Base-by-base conservation (phyloP, 35 echinoderm and acorn worm genomes). In the Stichopus chloronotus region DNA sequence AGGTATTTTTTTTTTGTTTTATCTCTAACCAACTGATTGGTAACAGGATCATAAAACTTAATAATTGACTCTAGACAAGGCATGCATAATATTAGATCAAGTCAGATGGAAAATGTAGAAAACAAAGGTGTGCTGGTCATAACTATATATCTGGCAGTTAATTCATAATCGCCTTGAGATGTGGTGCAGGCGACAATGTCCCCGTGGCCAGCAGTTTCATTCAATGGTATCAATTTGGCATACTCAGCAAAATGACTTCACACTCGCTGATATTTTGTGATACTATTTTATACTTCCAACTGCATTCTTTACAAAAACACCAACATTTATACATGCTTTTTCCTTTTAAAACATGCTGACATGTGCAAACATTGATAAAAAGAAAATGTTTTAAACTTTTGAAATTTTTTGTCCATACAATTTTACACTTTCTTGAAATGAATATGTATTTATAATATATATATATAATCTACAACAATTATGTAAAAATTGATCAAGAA, bases 361-460 rank as follows among this genome's bases (percentile, higher is more conserved):
- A 71, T 89, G 87, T 89, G 87, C 52, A 25, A 14, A 89, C 87
- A 89, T 54, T 72, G 87, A 89, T 63, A 89, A 89, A 89, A 89
- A 5, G 16, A 63, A 89, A 89, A 88, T 82, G 11, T 24, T 80
- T 80, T 83, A 52, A 83, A 83, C 69, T 85, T 58, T 85, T 85
- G 57, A 85, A 85, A 84, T 84, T 85, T 89, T 89, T 89, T 89
- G 69, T 74, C 61, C 87, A 72, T 89, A 89, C 87, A 89, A 89
- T 71, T 89, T 71, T 89, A 89, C 87, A 89, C 60, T 89, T 89
- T 89, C 59, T 89, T 89, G 87, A 89, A 89, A 89, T 89, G 87
- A 89, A 89, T 89, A 89, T 89, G 87, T 89, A 89, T 89, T 89
- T 89, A 89, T 89, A 89, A 89, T 89, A 89, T 89, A 89, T 89